Evolutionary conservation across 2,113 vertebrate species (phyloP).

Genomic region (Xenopus tropicalis): UCB_Xtro_10.0 CM004449.2:89121501-89122000

Average conservation of each 20-base stretch:
- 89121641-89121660: constrained; percentile 39
- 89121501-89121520: too few relatives aligned
- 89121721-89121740: constrained; percentile 21
- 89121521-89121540: too few relatives aligned
- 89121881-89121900: constrained; percentile 38
- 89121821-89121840: constrained; percentile 26
- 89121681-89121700: constrained; percentile 34
- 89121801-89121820: not conserved
- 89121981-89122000: constrained; percentile 27
- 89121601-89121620: not conserved
- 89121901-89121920: constrained; percentile 40
- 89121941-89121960: constrained; percentile 31
- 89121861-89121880: constrained; percentile 42
- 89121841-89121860: constrained; percentile 32
- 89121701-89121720: constrained; percentile 28
- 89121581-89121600: not conserved
- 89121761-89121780: constrained; percentile 13
- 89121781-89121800: not conserved
- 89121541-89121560: too few relatives aligned
- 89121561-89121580: too few relatives aligned
- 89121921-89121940: constrained; percentile 35
- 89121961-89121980: constrained; percentile 35
- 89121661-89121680: constrained; percentile 34
- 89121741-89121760: constrained; percentile 14
- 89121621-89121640: constrained; percentile 20